Conservation (phyloP, 2,888 invertebrate genomes). For the Fragum fragum region DNA sequence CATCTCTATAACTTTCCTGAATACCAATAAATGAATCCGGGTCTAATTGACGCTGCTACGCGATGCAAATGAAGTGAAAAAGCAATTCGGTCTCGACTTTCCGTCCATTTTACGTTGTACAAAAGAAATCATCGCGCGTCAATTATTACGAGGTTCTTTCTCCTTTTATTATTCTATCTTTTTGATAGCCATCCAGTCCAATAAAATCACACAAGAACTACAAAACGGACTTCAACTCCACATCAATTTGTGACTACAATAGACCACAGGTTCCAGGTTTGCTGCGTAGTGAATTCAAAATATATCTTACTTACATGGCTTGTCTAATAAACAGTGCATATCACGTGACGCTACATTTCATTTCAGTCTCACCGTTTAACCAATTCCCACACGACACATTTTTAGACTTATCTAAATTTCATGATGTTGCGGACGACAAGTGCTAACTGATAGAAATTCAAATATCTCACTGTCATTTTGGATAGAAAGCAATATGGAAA, state of each 20-base stretch:
- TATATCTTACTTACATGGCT: too few species aligned
- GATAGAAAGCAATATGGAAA: too few species aligned
- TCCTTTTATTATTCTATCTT: slow-evolving; percentile 7
- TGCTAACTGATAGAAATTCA: too few species aligned
- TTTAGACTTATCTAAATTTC: too few species aligned
- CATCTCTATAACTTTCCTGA: slow-evolving; percentile 27
- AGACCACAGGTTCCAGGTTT: neutral
- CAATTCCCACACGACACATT: too few species aligned
- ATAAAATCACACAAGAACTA: slow-evolving; percentile 7
- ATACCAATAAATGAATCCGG: slow-evolving; percentile 55
- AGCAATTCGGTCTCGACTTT: slow-evolving; percentile 53
- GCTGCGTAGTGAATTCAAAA: neutral
- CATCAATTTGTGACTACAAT: neutral
- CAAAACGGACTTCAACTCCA: neutral
- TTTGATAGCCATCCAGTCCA: slow-evolving; percentile 19
- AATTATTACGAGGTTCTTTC: slow-evolving; percentile 32
- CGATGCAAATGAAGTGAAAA: slow-evolving; percentile 58
- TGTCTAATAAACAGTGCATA: too few species aligned
- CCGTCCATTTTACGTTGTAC: slow-evolving; percentile 50
- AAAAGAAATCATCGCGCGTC: slow-evolving; percentile 53
- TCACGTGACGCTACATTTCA: too few species aligned
- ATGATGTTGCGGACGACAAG: too few species aligned
- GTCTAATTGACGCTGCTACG: slow-evolving; percentile 45
- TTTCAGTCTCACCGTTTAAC: too few species aligned
- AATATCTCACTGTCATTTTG: too few species aligned